Evolutionary conservation across 2,888 invertebrate species (phyloP), one percentile per base, ranked within the genome.

Genomic region (Papilio elwesi): DNA sequence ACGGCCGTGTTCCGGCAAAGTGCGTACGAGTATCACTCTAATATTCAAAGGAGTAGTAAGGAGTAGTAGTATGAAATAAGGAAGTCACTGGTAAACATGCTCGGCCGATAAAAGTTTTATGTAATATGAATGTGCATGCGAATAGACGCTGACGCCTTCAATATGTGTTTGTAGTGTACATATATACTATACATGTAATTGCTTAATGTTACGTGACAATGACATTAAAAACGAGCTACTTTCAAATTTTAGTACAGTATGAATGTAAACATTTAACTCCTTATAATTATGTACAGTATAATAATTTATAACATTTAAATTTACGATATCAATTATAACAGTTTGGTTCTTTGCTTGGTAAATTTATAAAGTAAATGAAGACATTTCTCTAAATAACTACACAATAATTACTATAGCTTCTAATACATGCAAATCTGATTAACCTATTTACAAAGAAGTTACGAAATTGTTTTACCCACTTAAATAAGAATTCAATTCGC

Each of bases 401-500:
- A 26, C 13, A 48, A 52, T 67, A 73, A 63, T 74, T 43, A n/a
- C 43, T 49, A 36, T 59, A 67, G 13, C 70, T 66, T 68, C 38
- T 70, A 51, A 49, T 59, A 66, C 26, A 48, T 48, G 49, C 69
- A 26, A 62, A 62, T 43, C 43, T 66, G 62, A 52, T 59, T 73
- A 70, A 80, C 76, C 75, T 85, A 87, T 85, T 73, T 89, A 89
- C 88, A 88, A 79, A 84, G 83, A 85, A 84, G 85, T 83, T 84
- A 84, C 81, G 82, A 83, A 78, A 76, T 75, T 85, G 87, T 87
- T 83, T 84, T 85, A 86, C 85, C 26, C 83, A 85, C 88, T 87
- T 89, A 90, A 88, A 90, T 89, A 88, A 87, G 83, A 85, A 87
- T 89, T 93, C 93, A 93, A 93, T 93, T 93, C 93, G 91, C 93